Conservation (phyloP, 2,113 vertebrate species). For the Limanda limanda region DNA sequence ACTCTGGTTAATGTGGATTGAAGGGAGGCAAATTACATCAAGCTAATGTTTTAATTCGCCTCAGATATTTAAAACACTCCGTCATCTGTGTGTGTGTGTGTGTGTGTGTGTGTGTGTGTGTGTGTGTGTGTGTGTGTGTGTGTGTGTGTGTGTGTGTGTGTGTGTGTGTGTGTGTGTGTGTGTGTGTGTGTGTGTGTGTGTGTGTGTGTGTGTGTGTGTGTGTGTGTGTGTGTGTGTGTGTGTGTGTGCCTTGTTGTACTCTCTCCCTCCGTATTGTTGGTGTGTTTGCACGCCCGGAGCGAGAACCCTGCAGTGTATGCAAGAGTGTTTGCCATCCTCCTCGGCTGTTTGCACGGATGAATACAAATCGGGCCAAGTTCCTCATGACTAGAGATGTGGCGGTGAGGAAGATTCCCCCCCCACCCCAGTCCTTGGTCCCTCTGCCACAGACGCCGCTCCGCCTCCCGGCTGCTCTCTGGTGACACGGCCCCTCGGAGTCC, state of each 20-base stretch:
- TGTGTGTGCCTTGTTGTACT: slow-evolving; percentile 10
- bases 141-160: neutral
- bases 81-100: neutral
- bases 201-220: no score
- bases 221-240: slow-evolving; percentile 8
- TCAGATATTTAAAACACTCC: no score
- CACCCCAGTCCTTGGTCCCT: neutral
- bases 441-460: slow-evolving; percentile 17
- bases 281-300: slow-evolving; percentile 50
- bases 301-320: slow-evolving; percentile 39
- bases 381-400: slow-evolving; percentile 56
- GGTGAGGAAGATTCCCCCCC: slow-evolving; percentile 37
- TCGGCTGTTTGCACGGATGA: slow-evolving; percentile 68
- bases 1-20: neutral
- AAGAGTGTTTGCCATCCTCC: slow-evolving; percentile 52
- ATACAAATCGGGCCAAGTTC: slow-evolving; percentile 60
- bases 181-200: neutral
- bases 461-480: slow-evolving; percentile 41
- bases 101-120: no score
- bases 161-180: no score
- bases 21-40: neutral
- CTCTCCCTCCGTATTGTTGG: slow-evolving; percentile 21
- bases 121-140: neutral
- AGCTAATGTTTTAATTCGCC: neutral
- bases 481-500: slow-evolving; percentile 30